Evolutionary conservation across 2,113 vertebrate species (phyloP).

Genomic region (Crotalus helleri): DNA sequence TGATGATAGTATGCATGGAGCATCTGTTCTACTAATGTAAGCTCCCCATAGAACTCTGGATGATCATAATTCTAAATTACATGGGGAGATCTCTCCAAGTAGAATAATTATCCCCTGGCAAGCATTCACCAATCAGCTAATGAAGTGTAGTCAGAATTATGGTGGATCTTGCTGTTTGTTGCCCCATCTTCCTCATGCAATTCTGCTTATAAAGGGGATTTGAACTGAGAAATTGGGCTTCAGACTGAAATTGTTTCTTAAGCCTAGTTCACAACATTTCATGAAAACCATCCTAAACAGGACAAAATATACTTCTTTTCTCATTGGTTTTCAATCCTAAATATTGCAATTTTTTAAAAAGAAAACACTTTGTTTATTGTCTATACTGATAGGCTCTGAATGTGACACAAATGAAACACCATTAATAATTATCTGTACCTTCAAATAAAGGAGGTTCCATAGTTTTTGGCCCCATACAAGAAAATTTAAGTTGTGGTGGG

Average conservation of each 20-base stretch:
- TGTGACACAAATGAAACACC: not conserved
- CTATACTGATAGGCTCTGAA: not conserved
- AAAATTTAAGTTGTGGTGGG: not conserved
- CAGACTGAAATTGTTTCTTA: not conserved
- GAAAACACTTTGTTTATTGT: not conserved
- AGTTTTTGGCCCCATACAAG: not conserved
- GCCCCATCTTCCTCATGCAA: not conserved
- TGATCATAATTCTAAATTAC: not conserved
- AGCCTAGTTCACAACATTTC: not conserved
- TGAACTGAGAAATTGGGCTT: not conserved
- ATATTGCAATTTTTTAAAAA: not conserved
- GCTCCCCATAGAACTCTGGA: not conserved
- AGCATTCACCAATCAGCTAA: not conserved
- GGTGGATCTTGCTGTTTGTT: not conserved
- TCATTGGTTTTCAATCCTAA: not conserved
- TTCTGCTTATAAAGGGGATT: not conserved
- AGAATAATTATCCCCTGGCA: not conserved
- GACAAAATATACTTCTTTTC: not conserved
- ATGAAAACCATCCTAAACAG: not conserved
- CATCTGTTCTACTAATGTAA: not conserved
- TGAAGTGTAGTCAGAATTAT: not conserved
- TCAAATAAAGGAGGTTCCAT: not conserved
- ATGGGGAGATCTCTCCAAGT: not conserved
- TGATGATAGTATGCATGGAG: not conserved
- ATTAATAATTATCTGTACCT: not conserved